Evolutionary conservation across 35 echinoderm and acorn worm species (phyloP).

Genomic region (Eucidaris tribuloides): DNA sequence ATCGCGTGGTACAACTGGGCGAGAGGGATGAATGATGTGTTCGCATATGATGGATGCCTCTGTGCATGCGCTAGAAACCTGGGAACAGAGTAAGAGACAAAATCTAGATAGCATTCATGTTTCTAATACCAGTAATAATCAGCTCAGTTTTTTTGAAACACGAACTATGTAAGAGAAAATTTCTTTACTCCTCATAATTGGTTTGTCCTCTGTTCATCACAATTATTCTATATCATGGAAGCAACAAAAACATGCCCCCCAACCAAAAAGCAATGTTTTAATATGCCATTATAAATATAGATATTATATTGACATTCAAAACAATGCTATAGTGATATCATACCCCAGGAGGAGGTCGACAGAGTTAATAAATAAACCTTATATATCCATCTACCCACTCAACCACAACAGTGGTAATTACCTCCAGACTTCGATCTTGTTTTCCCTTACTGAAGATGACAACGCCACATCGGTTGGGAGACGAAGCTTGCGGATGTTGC

Average conservation of each 20-base stretch:
- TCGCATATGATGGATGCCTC: slow-evolving; percentile 44
- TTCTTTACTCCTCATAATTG: neutral
- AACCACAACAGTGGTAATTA: slow-evolving; percentile 3
- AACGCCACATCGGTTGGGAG: slow-evolving; percentile 39
- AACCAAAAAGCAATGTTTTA: too few species aligned
- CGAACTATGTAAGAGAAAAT: neutral
- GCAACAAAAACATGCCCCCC: neutral
- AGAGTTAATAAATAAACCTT: too few species aligned
- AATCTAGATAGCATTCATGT: neutral
- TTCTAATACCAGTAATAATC: neutral
- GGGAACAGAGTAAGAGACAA: neutral
- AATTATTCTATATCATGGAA: neutral
- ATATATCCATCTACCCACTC: too few species aligned
- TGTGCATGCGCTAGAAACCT: slow-evolving; percentile 43
- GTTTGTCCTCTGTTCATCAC: neutral
- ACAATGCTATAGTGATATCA: too few species aligned
- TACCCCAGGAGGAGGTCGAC: too few species aligned
- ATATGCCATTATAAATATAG: too few species aligned
- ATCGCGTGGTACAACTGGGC: slow-evolving; percentile 1
- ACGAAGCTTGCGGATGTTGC: slow-evolving; percentile 60
- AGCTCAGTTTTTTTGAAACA: neutral
- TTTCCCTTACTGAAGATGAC: slow-evolving; percentile 63
- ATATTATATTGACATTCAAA: too few species aligned
- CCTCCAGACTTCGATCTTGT: slow-evolving; percentile 42
- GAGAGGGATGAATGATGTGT: slow-evolving; percentile 33